These are phyloP conservation scores for Amniataba percoides DNA, from an alignment of 2,797 vertebrate genomes.

Conservation along the genomic window DNA sequence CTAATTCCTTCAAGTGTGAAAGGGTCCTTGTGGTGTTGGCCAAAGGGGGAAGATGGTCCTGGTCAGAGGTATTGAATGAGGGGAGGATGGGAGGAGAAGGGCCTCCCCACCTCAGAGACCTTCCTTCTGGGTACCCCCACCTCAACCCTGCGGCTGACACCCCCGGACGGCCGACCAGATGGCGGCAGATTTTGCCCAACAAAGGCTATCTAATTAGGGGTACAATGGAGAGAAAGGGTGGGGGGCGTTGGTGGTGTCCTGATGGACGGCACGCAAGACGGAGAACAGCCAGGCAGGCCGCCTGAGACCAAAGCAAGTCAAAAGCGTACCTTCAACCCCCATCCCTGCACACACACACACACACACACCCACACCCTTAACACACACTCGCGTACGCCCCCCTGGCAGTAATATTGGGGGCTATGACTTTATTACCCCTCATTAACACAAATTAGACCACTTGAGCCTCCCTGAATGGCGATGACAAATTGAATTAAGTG, in stretches of 20 bases:
- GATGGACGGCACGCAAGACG: constrained; percentile 69
- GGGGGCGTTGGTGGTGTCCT: constrained; percentile 53
- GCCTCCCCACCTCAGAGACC: constrained; percentile 52
- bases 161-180: constrained; percentile 85
- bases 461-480: constrained; percentile 85
- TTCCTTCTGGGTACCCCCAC: constrained; percentile 55
- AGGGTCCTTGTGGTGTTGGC: constrained; percentile 81
- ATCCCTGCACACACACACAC: constrained; percentile 49
- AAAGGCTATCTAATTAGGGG: constrained; percentile 89
- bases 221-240: constrained; percentile 79
- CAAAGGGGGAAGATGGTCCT: constrained; percentile 65
- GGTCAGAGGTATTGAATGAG: constrained; percentile 69
- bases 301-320: constrained; percentile 71
- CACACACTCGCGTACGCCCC: constrained; percentile 64
- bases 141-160: constrained; percentile 66
- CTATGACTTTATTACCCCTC: constrained; percentile 91
- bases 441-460: constrained; percentile 92
- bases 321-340: constrained; percentile 71
- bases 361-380: constrained; percentile 48
- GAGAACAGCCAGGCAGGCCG: constrained; percentile 72
- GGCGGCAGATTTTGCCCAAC: constrained; percentile 86
- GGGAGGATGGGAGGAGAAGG: constrained; percentile 70
- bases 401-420: constrained; percentile 85
- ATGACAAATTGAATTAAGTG: constrained; percentile 91
- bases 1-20: constrained; percentile 90